Conservation (phyloP, 2,113 vertebrate species). For the Pseudolaguvia tuberculata region DNA sequence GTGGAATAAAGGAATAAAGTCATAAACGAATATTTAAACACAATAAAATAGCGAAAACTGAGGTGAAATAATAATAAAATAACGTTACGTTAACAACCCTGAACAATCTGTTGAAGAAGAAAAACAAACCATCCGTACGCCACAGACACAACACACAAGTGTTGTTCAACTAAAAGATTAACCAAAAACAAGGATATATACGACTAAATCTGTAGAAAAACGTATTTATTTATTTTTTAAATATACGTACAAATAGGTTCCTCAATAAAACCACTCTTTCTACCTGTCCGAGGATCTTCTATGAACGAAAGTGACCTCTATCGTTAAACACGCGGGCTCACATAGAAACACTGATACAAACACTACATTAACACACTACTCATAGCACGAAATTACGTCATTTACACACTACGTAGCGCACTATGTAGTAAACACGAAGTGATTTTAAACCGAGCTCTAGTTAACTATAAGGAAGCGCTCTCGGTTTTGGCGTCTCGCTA, state of each 20-base stretch:
- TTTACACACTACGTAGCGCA: neutral
- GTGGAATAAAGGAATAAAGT: neutral
- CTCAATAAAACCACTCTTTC: neutral
- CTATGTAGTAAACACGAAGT: neutral
- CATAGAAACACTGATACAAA: neutral
- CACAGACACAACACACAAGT: neutral
- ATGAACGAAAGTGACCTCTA: slow-evolving; percentile 35
- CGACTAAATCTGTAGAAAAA: neutral
- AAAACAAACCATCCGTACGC: neutral
- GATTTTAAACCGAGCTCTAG: neutral
- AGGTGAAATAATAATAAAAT: too few species aligned
- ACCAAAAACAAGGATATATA: neutral
- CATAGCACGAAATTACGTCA: neutral
- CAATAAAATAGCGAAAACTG: neutral
- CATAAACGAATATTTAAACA: neutral
- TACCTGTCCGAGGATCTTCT: slow-evolving; percentile 20
- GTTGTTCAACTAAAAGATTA: neutral
- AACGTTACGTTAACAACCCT: too few species aligned
- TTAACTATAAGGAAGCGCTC: neutral
- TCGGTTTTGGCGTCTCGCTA: neutral
- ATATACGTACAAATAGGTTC: neutral
- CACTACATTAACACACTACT: neutral
- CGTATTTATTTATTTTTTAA: neutral
- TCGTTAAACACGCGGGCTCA: neutral
- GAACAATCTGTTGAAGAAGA: neutral